Conservation (phyloP, 1,140 invertebrate species). For the Trichonephila clavipes region DNA sequence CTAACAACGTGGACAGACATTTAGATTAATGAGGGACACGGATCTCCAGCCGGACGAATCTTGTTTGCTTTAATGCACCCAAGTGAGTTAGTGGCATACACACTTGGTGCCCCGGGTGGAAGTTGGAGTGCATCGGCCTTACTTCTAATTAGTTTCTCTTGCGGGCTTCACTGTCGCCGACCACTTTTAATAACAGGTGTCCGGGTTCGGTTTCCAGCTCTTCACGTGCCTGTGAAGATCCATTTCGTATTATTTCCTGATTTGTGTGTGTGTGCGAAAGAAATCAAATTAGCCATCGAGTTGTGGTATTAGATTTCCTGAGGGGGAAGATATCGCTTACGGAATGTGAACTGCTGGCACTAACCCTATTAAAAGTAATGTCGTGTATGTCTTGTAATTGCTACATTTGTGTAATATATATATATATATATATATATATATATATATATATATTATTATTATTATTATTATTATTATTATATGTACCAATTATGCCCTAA, state of each 20-base stretch:
- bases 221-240: background rate
- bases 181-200: constrained; percentile 14
- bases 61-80: constrained; percentile 64
- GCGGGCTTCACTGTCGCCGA: background rate
- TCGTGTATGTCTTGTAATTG: too few species aligned
- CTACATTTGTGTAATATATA: too few species aligned
- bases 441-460: too few species aligned
- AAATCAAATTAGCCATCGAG: too few species aligned
- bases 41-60: constrained; percentile 9
- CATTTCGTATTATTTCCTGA: background rate
- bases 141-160: constrained; percentile 32
- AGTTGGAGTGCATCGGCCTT: constrained; percentile 23
- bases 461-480: too few species aligned
- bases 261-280: too few species aligned
- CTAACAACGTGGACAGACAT: constrained; percentile 30
- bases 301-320: too few species aligned
- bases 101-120: background rate
- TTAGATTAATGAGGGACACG: constrained; percentile 46
- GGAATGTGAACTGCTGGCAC: too few species aligned
- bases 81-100: constrained; percentile 28
- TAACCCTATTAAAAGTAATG: too few species aligned
- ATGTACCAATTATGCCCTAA: too few species aligned
- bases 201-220: background rate
- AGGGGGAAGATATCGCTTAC: too few species aligned
- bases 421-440: too few species aligned